These are phyloP conservation scores for Dendrocincla fuliginosa DNA, from an alignment of 2,797 vertebrate genomes.

Conservation along the genomic window DNA sequence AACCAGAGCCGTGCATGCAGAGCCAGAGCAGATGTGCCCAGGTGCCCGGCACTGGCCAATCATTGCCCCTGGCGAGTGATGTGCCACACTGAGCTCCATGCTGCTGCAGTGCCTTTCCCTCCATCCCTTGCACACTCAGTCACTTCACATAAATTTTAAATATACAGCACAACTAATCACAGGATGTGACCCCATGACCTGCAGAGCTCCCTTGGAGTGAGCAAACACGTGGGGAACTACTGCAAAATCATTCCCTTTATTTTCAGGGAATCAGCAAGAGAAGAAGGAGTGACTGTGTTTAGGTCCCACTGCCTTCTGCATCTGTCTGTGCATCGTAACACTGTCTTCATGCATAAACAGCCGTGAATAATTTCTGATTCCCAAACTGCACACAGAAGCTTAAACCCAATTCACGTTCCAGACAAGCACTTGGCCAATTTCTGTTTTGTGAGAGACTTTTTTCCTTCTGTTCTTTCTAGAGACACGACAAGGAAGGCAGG, in stretches of 20 bases:
- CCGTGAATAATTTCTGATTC: not conserved
- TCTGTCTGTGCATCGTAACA: not conserved
- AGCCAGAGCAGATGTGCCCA: not conserved
- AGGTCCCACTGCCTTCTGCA: not conserved
- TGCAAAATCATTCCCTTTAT: not conserved
- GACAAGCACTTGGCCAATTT: not conserved
- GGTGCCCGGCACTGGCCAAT: fast-evolving
- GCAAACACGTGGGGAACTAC: fast-evolving
- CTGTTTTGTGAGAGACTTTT: not conserved
- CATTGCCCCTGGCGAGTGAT: not conserved
- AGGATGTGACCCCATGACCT: fast-evolving
- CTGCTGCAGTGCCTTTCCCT: not conserved
- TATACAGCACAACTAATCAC: not conserved
- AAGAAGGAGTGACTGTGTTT: not conserved
- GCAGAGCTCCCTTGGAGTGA: not conserved
- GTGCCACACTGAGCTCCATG: fast-evolving
- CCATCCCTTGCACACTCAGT: fast-evolving
- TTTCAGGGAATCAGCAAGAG: not conserved
- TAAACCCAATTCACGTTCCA: not conserved
- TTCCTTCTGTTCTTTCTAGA: not conserved
- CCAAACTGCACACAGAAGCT: not conserved
- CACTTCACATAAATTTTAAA: too few relatives aligned
- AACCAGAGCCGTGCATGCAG: fast-evolving
- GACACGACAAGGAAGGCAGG: not conserved
- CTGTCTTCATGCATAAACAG: not conserved